These are phyloP conservation scores for Mico argentatus DNA, from an alignment of 2,797 vertebrate species.

Conservation along the genomic window DNA sequence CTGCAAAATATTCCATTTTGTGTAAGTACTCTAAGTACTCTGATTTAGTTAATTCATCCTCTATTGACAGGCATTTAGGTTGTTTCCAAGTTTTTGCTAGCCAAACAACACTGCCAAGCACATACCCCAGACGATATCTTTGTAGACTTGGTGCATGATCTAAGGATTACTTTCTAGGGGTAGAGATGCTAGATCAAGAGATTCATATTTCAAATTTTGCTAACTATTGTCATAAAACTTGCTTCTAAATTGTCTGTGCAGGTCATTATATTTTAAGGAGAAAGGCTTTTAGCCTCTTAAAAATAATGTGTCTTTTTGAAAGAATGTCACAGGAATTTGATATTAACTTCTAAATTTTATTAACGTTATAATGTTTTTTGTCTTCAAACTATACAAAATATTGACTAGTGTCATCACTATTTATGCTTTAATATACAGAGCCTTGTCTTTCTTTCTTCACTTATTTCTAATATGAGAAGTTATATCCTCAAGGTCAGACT, in stretches of 20 bases:
- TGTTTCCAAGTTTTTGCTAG: background rate
- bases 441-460: background rate
- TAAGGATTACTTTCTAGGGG: background rate
- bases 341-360: conserved; percentile 35
- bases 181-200: background rate
- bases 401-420: background rate
- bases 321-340: conserved; percentile 9
- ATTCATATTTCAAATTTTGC: background rate
- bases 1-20: conserved; percentile 12
- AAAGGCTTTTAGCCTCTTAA: background rate
- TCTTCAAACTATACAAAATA: conserved; percentile 28
- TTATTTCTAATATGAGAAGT: background rate
- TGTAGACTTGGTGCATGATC: background rate
- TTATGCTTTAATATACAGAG: background rate
- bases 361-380: background rate
- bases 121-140: background rate
- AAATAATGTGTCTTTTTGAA: conserved; percentile 7
- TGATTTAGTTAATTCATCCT: background rate
- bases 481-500: background rate
- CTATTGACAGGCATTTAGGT: background rate
- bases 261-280: conserved; percentile 20
- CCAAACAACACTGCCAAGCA: background rate
- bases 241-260: background rate
- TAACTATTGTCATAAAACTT: background rate
- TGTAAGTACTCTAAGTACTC: background rate